Percentiles rank a stretch among this genome's conserved stretches.
phyloP scores from a whole-genome alignment of 37 sponge, comb jelly and placozoan genomes.

The Lycopodina hypogea region DNA sequence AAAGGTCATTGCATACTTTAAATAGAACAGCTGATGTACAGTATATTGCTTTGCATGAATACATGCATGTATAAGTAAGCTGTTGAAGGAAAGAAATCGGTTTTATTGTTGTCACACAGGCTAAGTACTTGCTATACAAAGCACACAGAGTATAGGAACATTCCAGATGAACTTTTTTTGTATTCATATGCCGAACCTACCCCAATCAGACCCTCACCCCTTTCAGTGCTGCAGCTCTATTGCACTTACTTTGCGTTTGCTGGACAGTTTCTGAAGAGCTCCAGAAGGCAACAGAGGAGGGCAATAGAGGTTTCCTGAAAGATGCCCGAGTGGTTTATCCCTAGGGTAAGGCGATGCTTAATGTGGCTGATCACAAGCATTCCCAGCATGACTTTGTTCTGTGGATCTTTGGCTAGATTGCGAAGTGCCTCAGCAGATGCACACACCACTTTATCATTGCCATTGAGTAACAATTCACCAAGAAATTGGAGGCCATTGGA shows the following conservation, averaged over 20 bases:
- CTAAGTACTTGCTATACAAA: too few relatives aligned
- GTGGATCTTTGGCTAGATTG: constrained; percentile 78
- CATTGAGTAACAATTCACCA: constrained; percentile 66
- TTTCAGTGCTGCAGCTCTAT: neutral
- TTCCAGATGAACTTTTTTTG: neutral
- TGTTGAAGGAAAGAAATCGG: too few relatives aligned
- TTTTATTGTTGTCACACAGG: too few relatives aligned
- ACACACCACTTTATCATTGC: constrained; percentile 79
- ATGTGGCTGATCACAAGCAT: constrained; percentile 52
- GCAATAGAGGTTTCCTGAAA: constrained; percentile 77
- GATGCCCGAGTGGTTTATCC: constrained; percentile 64
- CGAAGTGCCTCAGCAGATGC: constrained; percentile 78
- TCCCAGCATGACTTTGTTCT: constrained; percentile 72
- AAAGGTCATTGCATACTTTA: too few relatives aligned
- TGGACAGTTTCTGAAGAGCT: constrained; percentile 55
- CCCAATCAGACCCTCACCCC: neutral
- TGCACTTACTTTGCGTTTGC: constrained; percentile 78
- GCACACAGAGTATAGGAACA: too few relatives aligned
- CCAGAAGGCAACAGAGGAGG: constrained; percentile 65
- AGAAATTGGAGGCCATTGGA: constrained; percentile 80
- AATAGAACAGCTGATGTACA: too few relatives aligned
- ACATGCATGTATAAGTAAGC: too few relatives aligned
- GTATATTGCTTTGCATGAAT: too few relatives aligned
- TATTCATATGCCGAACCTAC: neutral
- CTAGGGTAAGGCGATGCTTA: constrained; percentile 69